These are phyloP conservation scores for Vimba vimba DNA, from an alignment of 2,113 vertebrate genomes.

Conservation along the genomic window DNA sequence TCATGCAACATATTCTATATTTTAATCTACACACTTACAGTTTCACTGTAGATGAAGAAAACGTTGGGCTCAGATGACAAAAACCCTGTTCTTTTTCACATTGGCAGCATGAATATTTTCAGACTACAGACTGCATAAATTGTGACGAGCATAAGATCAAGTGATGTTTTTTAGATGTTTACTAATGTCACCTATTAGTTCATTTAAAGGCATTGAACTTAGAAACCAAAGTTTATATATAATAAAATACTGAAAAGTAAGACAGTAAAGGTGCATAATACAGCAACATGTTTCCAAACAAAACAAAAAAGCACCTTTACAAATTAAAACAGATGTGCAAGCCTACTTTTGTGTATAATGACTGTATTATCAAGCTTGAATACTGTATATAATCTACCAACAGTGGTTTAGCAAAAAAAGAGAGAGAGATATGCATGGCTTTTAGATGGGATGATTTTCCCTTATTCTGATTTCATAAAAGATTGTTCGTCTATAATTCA, in stretches of 20 bases:
- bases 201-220: slow-evolving; percentile 52
- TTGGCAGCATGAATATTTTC: slow-evolving; percentile 27
- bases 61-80: background rate
- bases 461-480: slow-evolving; percentile 43
- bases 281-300: slow-evolving; percentile 48
- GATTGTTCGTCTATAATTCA: slow-evolving; percentile 46
- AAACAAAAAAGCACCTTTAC: slow-evolving; percentile 37
- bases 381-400: slow-evolving; percentile 24
- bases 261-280: slow-evolving; percentile 39
- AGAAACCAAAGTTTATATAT: slow-evolving; percentile 8
- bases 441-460: slow-evolving; percentile 41
- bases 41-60: slow-evolving; percentile 5
- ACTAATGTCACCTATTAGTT: background rate
- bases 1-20: slow-evolving; percentile 32
- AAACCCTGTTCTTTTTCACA: background rate
- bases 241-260: slow-evolving; percentile 42
- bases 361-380: slow-evolving; percentile 1
- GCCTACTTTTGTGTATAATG: background rate
- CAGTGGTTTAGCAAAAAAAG: background rate
- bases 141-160: background rate
- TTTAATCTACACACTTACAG: slow-evolving; percentile 3
- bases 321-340: slow-evolving; percentile 25
- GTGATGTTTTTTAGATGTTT: background rate
- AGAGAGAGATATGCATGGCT: slow-evolving; percentile 49
- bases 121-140: slow-evolving; percentile 9